Percentiles rank a stretch among this genome's conserved stretches.
These are phyloP conservation scores for Eupsilia transversa DNA, from an alignment of 2,888 invertebrate species.

Conservation along the genomic window DNA sequence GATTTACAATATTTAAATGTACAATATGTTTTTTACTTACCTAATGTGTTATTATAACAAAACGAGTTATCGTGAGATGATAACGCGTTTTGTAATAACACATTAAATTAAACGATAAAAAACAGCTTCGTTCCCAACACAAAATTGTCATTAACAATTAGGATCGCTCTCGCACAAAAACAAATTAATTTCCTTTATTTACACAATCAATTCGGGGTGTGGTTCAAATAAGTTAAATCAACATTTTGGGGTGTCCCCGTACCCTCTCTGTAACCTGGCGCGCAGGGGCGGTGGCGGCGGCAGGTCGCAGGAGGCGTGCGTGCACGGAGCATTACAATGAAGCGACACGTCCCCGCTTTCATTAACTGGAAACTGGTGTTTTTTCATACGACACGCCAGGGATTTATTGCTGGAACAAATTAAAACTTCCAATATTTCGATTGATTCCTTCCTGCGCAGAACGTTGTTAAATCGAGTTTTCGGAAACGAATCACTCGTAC, in stretches of 20 bases:
- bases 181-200: slow-evolving; percentile 69
- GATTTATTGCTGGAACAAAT: slow-evolving; percentile 71
- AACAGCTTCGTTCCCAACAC: slow-evolving; percentile 17
- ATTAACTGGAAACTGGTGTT: slow-evolving; percentile 67
- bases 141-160: slow-evolving; percentile 60
- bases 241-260: slow-evolving; percentile 50
- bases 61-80: slow-evolving; percentile 4
- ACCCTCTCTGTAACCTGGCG: not conserved
- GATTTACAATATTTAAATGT: not conserved
- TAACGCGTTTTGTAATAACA: no score
- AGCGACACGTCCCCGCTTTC: slow-evolving; percentile 61
- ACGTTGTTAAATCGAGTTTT: slow-evolving; percentile 55
- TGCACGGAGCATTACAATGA: slow-evolving; percentile 62
- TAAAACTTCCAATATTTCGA: slow-evolving; percentile 67
- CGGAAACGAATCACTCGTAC: slow-evolving; percentile 42
- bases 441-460: slow-evolving; percentile 64
- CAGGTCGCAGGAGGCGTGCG: slow-evolving; percentile 44
- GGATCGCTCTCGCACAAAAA: slow-evolving; percentile 60
- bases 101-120: slow-evolving; percentile 12
- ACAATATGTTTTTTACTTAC: not conserved
- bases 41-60: not conserved
- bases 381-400: slow-evolving; percentile 68
- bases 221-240: slow-evolving; percentile 72
- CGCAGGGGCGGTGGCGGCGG: no score
- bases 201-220: slow-evolving; percentile 67